Base-by-base conservation (phyloP, 1,140 invertebrate genomes). In the Homarus americanus region DNA sequence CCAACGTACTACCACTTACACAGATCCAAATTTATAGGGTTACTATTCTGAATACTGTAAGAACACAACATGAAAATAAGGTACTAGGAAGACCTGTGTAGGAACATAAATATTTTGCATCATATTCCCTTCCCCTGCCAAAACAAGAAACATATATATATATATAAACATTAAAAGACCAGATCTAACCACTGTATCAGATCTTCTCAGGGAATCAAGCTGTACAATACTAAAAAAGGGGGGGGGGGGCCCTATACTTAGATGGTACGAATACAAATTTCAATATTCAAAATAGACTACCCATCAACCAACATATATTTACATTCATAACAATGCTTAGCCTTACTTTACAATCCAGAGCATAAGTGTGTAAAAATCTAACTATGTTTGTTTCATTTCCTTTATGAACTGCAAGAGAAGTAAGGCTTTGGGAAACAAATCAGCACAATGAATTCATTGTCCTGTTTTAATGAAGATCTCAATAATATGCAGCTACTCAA, bases 261-360 rank as follows among this genome's bases (percentile, higher is more conserved):
- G 83, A 63, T 86, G 82, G 73, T 91, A 85, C 38, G 63, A 91
- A 86, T 91, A 91, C 82, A 91, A 91, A 91, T 85, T 41, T 91
- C 89, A 91, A 90, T 91, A 91, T 91, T 91, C 89, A 91, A 91
- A 91, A 91, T 91, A 91, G 89, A 91, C 89, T 91, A 91, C 89
- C 89, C 89, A 91, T 91, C 75, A 91, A 91, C 89, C 82, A 91
- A 86, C 83, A 82, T 91, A 91, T 91, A 86, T 91, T 80, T 86
- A 91, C 89, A 91, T 38, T 86, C 76, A 82, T 88, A 91, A 91
- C 89, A 91, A 91, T 91, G 80, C 83, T 86, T 83, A 58, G 86
- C 86, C 86, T 80, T 79, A 87, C 75, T 90, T 82, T 90, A 90
- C 32, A 40, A 75, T 78, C 41, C 88, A 84, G 80, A 75, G 73